Base-by-base conservation (phyloP, 2,797 vertebrate genomes). In the Falco columbarius region DNA sequence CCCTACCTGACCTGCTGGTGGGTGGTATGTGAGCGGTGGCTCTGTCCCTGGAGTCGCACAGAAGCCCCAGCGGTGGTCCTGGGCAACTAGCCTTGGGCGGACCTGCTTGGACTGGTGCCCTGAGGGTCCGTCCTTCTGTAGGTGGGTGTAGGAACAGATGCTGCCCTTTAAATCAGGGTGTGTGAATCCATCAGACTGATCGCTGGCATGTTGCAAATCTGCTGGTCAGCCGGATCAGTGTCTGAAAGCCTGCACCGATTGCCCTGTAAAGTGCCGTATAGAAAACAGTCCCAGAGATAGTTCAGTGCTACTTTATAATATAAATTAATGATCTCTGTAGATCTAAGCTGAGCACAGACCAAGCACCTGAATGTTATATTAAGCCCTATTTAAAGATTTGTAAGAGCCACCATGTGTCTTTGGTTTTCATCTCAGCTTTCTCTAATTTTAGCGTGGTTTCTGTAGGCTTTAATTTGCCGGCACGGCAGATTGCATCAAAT, bases 401-500 rank as follows among this genome's bases (percentile, higher is more conserved):
- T 5, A 24, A 89, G 93, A 96, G 94, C 91, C 81, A 59, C 95
- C 59, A 38, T 73, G 95, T 89, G 91, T 92, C 91, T 89, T 93
- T 51, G 93, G 73, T 75, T 92, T 87, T 84, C 89, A 89, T 67
- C 94, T 94, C 86, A 10, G 83, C 89, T 72, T 88, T 54, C 93
- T 86, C 96, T 96, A 95, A 96, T 97, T 96, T 96, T 95, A 97
- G 96, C 34, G 22, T 91, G 89, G 14, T 86, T 96, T 95, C 93
- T 76, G 46, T 55, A 84, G 93, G 96, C 95, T 96, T 83, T 85
- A 51, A 46, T 92, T 95, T 87, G 91, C 86, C 47, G 17, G 79
- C 89, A 63, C 2, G 44, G 90, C 94, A 95, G 91, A 95, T 95
- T 95, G 91, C 96, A 95, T 89, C 93, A 76, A 96, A 91, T 20